Evolutionary conservation across 2,888 invertebrate genomes (phyloP).

Genomic region (Eilema sororculum): DNA sequence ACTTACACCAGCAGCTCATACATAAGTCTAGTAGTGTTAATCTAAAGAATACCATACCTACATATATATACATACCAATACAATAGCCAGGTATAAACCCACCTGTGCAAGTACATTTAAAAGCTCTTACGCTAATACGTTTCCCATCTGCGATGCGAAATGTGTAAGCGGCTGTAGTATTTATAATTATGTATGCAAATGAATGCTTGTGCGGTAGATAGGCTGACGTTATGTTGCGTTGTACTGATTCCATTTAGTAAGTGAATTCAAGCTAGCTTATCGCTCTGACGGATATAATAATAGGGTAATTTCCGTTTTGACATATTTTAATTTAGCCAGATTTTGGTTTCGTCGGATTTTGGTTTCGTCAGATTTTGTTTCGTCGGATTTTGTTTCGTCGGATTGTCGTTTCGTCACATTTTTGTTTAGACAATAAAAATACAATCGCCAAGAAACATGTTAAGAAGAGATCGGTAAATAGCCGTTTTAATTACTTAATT

Average conservation of each 20-base stretch:
- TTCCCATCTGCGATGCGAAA: constrained; percentile 35
- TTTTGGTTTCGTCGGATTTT: no score
- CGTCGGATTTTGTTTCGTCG: no score
- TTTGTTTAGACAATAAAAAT: no score
- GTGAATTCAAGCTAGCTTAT: neutral
- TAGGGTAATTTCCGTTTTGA: neutral
- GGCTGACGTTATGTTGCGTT: neutral
- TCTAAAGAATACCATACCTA: neutral
- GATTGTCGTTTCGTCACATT: no score
- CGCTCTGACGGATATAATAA: neutral
- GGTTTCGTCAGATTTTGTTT: no score
- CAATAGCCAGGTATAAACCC: neutral
- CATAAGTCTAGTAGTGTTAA: neutral
- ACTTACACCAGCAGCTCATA: neutral
- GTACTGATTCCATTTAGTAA: constrained; percentile 9
- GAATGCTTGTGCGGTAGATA: neutral
- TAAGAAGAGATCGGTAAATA: no score
- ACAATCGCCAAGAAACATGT: no score
- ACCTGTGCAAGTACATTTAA: constrained; percentile 34
- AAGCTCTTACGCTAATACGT: constrained; percentile 49
- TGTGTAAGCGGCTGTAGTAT: neutral
- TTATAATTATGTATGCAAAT: constrained; percentile 6
- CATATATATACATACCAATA: neutral
- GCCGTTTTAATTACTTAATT: no score
- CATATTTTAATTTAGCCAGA: no score